Evolutionary conservation across 2,888 invertebrate species (phyloP).

Genomic region (Melinaea marsaeus): DNA sequence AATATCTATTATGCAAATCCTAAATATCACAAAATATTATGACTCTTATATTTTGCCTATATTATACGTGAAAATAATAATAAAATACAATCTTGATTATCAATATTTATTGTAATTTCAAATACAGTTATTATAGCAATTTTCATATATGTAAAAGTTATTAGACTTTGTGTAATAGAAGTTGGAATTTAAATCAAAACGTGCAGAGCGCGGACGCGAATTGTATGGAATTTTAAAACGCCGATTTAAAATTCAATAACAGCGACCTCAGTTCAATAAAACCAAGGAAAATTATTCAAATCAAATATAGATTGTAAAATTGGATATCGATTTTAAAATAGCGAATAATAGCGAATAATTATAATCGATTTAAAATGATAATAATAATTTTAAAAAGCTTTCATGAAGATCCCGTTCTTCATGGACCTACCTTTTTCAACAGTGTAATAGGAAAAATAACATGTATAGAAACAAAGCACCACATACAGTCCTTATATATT

Average conservation of each 20-base stretch:
- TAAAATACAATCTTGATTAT: too few species aligned
- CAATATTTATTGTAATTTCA: background rate
- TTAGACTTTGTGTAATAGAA: background rate
- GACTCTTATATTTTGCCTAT: too few species aligned
- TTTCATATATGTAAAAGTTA: background rate
- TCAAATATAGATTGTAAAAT: background rate
- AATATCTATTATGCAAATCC: too few species aligned
- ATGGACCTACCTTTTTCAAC: background rate
- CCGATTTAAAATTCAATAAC: constrained; percentile 1
- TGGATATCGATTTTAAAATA: background rate
- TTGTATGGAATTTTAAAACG: constrained; percentile 4
- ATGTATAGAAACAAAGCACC: background rate
- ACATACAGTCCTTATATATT: background rate
- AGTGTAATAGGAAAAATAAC: background rate
- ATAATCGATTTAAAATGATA: background rate
- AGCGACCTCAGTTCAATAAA: background rate
- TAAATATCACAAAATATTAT: too few species aligned
- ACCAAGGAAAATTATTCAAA: background rate
- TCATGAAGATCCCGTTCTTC: background rate
- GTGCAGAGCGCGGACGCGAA: background rate
- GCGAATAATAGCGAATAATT: background rate
- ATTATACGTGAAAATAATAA: too few species aligned
- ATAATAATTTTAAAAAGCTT: background rate
- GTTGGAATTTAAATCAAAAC: background rate
- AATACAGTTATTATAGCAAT: background rate